A percentile compares a stretch with the other conserved stretches of the same genome.
Conservation (phyloP, 2,113 vertebrate species). For the Etheostoma spectabile region DNA sequence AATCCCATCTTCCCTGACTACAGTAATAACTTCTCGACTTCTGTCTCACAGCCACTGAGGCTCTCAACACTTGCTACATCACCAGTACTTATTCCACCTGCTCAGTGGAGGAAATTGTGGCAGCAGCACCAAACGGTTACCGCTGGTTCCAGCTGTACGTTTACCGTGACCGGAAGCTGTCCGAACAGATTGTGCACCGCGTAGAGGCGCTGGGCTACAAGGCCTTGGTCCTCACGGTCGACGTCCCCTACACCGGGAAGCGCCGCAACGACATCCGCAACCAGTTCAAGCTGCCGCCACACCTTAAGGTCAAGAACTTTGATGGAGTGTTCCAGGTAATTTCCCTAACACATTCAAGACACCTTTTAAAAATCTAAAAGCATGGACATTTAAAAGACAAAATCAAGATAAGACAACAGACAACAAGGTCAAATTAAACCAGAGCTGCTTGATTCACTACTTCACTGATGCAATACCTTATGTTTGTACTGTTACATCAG, state of each 20-base stretch:
- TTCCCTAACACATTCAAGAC: background rate
- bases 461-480: too few species aligned
- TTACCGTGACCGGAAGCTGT: constrained; percentile 87
- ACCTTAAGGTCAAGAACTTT: constrained; percentile 90
- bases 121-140: constrained; percentile 85
- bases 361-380: background rate
- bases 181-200: constrained; percentile 87
- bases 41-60: constrained; percentile 84
- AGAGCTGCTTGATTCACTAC: too few species aligned
- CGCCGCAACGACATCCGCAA: constrained; percentile 90
- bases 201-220: constrained; percentile 89
- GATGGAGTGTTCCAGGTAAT: constrained; percentile 87
- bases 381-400: background rate
- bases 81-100: constrained; percentile 92
- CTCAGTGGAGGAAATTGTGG: constrained; percentile 89
- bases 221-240: constrained; percentile 92
- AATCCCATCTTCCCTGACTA: background rate
- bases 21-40: background rate
- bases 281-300: constrained; percentile 86
- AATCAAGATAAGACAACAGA: background rate
- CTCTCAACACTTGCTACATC: constrained; percentile 88
- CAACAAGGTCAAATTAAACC: background rate
- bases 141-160: constrained; percentile 97
- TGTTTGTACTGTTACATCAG: too few species aligned
- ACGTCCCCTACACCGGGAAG: constrained; percentile 90